Evolutionary conservation across 2,113 vertebrate species (phyloP).

Genomic region (Tragelaphus scriptus): DNA sequence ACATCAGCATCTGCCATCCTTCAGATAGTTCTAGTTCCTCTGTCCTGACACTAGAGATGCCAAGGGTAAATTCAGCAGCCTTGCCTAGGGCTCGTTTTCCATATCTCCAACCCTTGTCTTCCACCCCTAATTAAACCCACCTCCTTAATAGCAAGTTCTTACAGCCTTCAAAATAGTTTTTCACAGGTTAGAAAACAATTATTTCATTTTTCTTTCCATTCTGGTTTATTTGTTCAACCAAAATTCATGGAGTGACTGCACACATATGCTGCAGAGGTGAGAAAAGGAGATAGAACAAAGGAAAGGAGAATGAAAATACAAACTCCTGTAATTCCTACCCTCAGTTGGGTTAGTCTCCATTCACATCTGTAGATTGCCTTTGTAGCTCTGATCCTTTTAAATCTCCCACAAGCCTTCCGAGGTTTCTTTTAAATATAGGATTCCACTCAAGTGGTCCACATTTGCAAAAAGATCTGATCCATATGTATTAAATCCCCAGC

Average conservation of each 20-base stretch:
- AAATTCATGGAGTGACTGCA: neutral
- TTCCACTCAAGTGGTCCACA: neutral
- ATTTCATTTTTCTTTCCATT: neutral
- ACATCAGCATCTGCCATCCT: neutral
- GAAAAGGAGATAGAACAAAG: neutral
- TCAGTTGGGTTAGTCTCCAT: neutral
- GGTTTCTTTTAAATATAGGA: neutral
- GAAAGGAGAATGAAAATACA: neutral
- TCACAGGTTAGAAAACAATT: neutral
- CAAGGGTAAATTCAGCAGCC: neutral
- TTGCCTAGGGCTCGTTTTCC: neutral
- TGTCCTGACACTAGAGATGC: neutral
- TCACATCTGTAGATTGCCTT: neutral
- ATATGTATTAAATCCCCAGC: neutral
- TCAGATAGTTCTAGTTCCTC: neutral
- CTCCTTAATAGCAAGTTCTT: neutral
- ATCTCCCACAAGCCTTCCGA: neutral
- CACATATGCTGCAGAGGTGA: neutral
- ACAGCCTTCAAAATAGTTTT: neutral
- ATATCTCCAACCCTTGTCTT: neutral
- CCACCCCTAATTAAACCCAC: neutral
- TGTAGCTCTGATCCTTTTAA: neutral
- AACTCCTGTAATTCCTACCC: neutral
- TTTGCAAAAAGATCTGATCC: neutral
- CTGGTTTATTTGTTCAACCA: neutral